These are phyloP conservation scores for Isurus oxyrinchus DNA, from an alignment of 2,113 vertebrate genomes.

Conservation along the genomic window DNA sequence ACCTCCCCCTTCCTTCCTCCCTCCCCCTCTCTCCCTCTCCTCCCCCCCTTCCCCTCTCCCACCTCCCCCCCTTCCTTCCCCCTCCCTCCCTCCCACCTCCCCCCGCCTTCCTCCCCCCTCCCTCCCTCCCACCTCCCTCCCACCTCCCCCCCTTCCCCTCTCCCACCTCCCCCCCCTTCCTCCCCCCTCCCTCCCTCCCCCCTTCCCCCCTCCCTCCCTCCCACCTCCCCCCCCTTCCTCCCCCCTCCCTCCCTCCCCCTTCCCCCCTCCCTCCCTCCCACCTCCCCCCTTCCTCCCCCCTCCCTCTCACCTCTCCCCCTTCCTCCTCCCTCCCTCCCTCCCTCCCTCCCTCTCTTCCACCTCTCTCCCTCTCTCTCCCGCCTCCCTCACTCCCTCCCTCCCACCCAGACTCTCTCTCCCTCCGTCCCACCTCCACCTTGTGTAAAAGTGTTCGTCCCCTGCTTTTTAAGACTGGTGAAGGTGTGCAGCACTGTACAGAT, in stretches of 20 bases:
- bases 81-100: too few relatives aligned
- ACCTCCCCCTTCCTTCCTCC: too few relatives aligned
- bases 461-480: background rate
- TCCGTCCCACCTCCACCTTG: background rate
- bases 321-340: background rate
- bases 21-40: background rate
- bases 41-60: background rate
- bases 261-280: conserved; percentile 25
- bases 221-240: too few relatives aligned
- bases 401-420: background rate
- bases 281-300: conserved; percentile 24
- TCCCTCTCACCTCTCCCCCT: background rate
- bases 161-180: too few relatives aligned
- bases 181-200: background rate
- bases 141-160: background rate
- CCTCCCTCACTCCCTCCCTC: background rate
- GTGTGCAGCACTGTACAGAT: background rate
- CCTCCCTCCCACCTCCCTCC: too few relatives aligned
- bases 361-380: background rate
- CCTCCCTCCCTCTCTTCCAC: conserved; percentile 26
- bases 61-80: accelerated
- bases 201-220: too few relatives aligned
- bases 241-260: conserved; percentile 27
- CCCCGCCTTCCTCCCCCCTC: background rate
- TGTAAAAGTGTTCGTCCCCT: background rate